A percentile compares a stretch with the other conserved stretches of the same genome.
phyloP scores from a whole-genome alignment of 92 coral and sea anemone genomes.

The Actinernus sp. region DNA sequence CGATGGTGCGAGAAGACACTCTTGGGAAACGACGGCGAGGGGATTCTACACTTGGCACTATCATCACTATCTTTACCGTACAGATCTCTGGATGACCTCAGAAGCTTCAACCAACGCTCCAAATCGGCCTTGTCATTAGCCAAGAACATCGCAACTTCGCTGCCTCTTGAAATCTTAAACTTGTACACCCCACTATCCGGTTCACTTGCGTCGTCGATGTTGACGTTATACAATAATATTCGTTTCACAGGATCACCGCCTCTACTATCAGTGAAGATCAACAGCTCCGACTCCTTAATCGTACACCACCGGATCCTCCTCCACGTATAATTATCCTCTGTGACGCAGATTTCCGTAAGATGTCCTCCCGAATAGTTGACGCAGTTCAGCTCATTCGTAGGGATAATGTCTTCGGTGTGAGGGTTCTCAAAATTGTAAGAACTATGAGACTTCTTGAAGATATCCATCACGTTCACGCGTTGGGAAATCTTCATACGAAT shows the following conservation, averaged over 20 bases:
- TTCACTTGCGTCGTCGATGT: conserved; percentile 65
- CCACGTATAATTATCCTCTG: conserved; percentile 45
- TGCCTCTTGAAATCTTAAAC: conserved; percentile 59
- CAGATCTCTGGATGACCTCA: conserved; percentile 35
- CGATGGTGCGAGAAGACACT: conserved; percentile 65
- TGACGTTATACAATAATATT: conserved; percentile 57
- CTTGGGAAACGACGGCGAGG: conserved; percentile 77
- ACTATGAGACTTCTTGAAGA: conserved; percentile 77
- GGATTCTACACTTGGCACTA: conserved; percentile 49
- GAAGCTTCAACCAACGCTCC: conserved; percentile 78
- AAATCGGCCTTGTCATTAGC: conserved; percentile 64
- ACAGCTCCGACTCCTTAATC: conserved; percentile 65
- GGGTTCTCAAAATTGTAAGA: conserved; percentile 76
- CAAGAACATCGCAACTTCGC: conserved; percentile 52
- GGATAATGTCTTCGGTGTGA: conserved; percentile 35
- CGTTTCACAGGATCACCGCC: conserved; percentile 72
- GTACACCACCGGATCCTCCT: conserved; percentile 78
- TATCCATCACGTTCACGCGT: conserved; percentile 75
- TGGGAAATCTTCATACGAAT: conserved; percentile 77
- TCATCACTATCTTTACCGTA: conserved; percentile 25
- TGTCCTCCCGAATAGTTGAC: conserved; percentile 75
- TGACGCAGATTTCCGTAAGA: conserved; percentile 64
- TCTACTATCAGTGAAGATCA: conserved; percentile 65
- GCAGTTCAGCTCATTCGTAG: conserved; percentile 62
- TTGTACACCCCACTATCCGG: conserved; percentile 57